Conservation (phyloP, 2,888 invertebrate species). For the Lasioglossum leucozonium region DNA sequence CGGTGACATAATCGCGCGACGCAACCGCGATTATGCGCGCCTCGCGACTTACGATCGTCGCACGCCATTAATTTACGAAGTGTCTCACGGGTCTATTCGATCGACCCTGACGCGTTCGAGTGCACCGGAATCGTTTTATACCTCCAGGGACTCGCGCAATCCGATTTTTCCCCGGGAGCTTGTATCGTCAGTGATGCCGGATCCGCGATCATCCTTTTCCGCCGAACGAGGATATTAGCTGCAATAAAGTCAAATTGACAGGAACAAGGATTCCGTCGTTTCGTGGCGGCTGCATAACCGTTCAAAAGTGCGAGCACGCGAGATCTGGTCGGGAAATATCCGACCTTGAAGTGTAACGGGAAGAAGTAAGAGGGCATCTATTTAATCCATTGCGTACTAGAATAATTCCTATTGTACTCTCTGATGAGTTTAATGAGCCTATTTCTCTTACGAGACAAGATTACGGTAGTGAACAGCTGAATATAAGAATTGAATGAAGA, state of each 20-base stretch:
- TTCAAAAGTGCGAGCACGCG: background rate
- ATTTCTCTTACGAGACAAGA: too few species aligned
- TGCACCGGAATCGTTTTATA: background rate
- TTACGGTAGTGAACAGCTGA: too few species aligned
- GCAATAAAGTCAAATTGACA: background rate
- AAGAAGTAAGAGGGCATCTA: background rate
- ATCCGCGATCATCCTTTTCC: background rate
- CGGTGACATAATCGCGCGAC: slow-evolving; percentile 52
- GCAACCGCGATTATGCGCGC: slow-evolving; percentile 26
- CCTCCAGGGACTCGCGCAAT: background rate
- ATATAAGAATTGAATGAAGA: too few species aligned
- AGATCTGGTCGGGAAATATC: too few species aligned
- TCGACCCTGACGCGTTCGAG: slow-evolving; percentile 7
- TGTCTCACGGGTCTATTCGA: slow-evolving; percentile 10
- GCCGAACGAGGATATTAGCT: background rate
- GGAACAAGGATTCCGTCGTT: background rate
- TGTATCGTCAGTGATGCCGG: background rate
- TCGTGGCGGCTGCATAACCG: background rate
- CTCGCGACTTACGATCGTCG: slow-evolving; percentile 17
- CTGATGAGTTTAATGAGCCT: too few species aligned
- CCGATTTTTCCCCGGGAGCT: background rate
- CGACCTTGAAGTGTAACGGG: background rate
- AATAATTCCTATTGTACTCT: too few species aligned
- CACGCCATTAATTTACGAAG: slow-evolving; percentile 37
- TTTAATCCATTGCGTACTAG: too few species aligned